These are phyloP conservation scores for Uropetala carovei DNA, from an alignment of 2,888 invertebrate genomes.

Conservation along the genomic window DNA sequence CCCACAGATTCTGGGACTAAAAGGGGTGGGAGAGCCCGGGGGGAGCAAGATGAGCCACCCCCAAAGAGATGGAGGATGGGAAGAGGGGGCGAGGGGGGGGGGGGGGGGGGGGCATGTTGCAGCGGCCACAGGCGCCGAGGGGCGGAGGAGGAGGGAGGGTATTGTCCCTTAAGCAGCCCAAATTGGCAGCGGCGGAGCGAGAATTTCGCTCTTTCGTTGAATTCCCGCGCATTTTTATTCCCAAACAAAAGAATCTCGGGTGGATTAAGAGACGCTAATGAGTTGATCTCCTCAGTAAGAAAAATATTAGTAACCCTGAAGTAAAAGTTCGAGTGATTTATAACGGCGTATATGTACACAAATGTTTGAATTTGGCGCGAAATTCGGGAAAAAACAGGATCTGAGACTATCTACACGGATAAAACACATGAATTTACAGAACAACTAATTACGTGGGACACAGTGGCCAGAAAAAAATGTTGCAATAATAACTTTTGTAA, in stretches of 20 bases:
- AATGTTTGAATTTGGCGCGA: not conserved
- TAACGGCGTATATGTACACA: not conserved
- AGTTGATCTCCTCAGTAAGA: not conserved
- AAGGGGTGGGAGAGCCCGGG: not conserved
- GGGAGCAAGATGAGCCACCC: not conserved
- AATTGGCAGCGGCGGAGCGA: not conserved
- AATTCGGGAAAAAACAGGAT: not conserved
- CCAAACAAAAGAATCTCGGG: not conserved
- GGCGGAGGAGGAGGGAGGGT: not conserved
- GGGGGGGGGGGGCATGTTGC: not conserved
- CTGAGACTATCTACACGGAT: not conserved
- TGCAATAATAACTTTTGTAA: no score
- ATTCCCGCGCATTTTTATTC: not conserved
- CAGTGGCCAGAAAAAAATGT: no score
- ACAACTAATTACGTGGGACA: no score
- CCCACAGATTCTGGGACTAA: not conserved
- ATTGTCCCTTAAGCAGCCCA: conserved; percentile 5
- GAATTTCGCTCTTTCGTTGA: conserved; percentile 12
- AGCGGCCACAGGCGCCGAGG: not conserved
- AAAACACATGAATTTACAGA: not conserved
- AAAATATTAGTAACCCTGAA: not conserved
- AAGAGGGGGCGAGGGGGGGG: not conserved
- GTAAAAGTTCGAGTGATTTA: not conserved
- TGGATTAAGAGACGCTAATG: conserved; percentile 14
- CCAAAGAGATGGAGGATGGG: not conserved